These are phyloP conservation scores for Campopleginae sp. DNA, from an alignment of 2,888 invertebrate species.

Conservation along the genomic window DNA sequence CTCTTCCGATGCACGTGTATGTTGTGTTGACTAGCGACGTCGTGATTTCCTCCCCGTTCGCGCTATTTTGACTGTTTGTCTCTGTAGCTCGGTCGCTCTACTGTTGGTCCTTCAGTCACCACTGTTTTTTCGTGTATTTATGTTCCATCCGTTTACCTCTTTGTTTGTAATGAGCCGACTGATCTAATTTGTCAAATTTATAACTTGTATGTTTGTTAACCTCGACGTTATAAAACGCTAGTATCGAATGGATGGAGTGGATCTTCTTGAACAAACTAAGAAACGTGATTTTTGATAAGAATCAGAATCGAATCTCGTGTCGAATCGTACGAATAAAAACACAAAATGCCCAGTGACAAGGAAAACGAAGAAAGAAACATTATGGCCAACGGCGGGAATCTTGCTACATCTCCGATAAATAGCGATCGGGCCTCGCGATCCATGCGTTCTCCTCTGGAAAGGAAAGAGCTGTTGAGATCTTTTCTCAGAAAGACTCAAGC, in stretches of 20 bases:
- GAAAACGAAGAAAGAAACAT: slow-evolving; percentile 7
- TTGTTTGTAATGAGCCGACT: background rate
- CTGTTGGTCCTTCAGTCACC: background rate
- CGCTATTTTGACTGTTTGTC: background rate
- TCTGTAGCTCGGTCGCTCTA: background rate
- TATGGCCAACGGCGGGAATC: background rate
- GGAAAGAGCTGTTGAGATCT: slow-evolving; percentile 73
- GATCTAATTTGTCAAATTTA: background rate
- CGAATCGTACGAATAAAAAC: background rate
- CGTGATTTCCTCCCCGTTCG: background rate
- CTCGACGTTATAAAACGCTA: background rate
- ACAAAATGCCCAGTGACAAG: slow-evolving; percentile 4
- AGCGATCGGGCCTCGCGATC: background rate
- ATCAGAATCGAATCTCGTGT: background rate
- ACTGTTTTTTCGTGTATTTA: background rate
- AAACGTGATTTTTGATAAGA: background rate
- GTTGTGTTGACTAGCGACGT: background rate
- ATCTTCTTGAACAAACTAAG: background rate
- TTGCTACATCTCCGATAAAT: background rate
- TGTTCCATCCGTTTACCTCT: background rate
- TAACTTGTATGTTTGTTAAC: background rate
- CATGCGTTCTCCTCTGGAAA: slow-evolving; percentile 70
- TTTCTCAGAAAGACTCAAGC: slow-evolving; percentile 67
- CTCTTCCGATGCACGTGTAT: background rate
- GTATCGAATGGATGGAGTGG: background rate